Evolutionary conservation across 2,888 invertebrate genomes (phyloP).

Genomic region (Polyploca ridens): DNA sequence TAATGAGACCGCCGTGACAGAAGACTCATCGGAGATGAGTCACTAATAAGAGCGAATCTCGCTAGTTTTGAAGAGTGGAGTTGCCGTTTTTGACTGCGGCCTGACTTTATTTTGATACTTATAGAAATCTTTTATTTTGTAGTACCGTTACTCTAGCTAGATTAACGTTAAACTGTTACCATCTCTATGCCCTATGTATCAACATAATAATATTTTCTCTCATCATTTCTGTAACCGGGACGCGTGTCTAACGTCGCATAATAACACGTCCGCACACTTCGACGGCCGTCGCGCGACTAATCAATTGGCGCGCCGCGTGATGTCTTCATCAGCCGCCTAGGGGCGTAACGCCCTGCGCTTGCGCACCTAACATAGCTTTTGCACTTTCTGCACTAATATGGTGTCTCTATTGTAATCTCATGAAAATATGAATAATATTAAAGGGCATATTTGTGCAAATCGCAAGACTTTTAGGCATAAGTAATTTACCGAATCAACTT

Average conservation of each 20-base stretch:
- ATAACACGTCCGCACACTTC: conserved; percentile 71
- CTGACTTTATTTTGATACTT: not conserved
- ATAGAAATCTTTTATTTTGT: too few relatives aligned
- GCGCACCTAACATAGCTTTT: conserved; percentile 47
- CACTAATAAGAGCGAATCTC: too few relatives aligned
- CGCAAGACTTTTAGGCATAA: not conserved
- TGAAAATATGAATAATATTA: conserved; percentile 13
- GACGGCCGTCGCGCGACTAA: conserved; percentile 79
- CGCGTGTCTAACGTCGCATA: conserved; percentile 80
- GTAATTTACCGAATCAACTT: too few relatives aligned
- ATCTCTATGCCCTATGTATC: not conserved
- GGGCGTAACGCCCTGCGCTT: conserved; percentile 78
- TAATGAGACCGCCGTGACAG: too few relatives aligned
- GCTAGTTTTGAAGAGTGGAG: too few relatives aligned
- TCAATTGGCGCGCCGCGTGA: conserved; percentile 81
- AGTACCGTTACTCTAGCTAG: not conserved
- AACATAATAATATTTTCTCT: conserved; percentile 23
- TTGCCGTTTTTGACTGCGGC: too few relatives aligned
- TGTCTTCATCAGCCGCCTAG: conserved; percentile 82
- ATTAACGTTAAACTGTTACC: not conserved
- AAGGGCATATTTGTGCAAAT: not conserved
- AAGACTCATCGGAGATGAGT: too few relatives aligned
- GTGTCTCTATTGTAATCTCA: conserved; percentile 20
- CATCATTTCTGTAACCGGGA: conserved; percentile 54
- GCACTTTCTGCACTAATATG: conserved; percentile 37